phyloP scores from a whole-genome alignment of 1,140 invertebrate genomes.

The Pseudomyrmex flavicornis region DNA sequence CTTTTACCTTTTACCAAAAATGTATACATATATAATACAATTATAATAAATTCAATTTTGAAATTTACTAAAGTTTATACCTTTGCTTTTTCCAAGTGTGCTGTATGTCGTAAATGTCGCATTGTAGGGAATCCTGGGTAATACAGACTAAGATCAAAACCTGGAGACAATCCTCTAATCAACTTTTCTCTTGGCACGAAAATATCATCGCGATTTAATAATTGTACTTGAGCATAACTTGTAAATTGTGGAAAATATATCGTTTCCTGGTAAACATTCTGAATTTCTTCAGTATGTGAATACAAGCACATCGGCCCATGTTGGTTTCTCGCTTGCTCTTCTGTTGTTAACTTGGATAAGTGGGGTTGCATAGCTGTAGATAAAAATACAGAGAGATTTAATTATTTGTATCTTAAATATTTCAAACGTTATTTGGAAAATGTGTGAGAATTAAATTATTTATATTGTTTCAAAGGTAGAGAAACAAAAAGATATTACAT shows the following conservation, averaged over 20 bases:
- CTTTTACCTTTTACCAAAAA: slow-evolving; percentile 86
- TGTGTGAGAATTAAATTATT: background rate
- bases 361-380: slow-evolving; percentile 91
- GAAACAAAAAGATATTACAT: slow-evolving; percentile 63
- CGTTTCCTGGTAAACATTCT: slow-evolving; percentile 87
- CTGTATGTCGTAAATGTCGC: slow-evolving; percentile 92
- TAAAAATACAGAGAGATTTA: background rate
- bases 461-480: slow-evolving; percentile 37
- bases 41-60: background rate
- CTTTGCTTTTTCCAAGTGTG: slow-evolving; percentile 88
- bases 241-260: slow-evolving; percentile 89
- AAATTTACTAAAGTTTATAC: slow-evolving; percentile 73
- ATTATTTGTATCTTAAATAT: slow-evolving; percentile 4
- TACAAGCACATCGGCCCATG: slow-evolving; percentile 95
- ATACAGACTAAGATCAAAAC: slow-evolving; percentile 89
- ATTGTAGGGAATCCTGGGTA: slow-evolving; percentile 97
- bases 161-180: slow-evolving; percentile 90
- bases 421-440: background rate
- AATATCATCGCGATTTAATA: slow-evolving; percentile 87
- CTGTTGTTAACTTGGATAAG: slow-evolving; percentile 88
- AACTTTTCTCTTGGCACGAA: slow-evolving; percentile 87
- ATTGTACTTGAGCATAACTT: slow-evolving; percentile 86
- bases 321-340: slow-evolving; percentile 91
- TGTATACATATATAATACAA: background rate
- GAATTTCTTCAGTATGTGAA: slow-evolving; percentile 87